A percentile compares a stretch with the other conserved stretches of the same genome.
These are phyloP conservation scores for Callipepla californica DNA, from an alignment of 2,113 vertebrate species.

Conservation along the genomic window DNA sequence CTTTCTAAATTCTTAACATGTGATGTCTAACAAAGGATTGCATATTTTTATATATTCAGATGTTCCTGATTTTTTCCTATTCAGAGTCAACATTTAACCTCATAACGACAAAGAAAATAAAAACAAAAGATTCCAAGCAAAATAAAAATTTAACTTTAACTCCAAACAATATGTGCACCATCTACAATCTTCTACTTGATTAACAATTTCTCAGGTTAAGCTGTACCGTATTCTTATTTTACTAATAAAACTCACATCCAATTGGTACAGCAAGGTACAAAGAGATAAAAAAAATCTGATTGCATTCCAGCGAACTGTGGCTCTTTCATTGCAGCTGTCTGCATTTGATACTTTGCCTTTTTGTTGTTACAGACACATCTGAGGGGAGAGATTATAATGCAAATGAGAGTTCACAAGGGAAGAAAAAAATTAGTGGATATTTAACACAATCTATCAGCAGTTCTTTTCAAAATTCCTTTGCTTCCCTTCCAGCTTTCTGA, in stretches of 20 bases:
- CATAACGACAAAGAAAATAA: neutral
- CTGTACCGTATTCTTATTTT: neutral
- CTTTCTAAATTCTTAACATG: neutral
- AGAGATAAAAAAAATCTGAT: neutral
- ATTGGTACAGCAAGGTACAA: accelerated
- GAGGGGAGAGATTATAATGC: neutral
- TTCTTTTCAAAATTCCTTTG: neutral
- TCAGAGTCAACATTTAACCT: neutral
- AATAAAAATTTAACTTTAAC: neutral
- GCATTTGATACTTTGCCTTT: neutral
- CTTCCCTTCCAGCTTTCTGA: neutral
- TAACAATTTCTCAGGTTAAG: neutral
- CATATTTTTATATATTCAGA: neutral
- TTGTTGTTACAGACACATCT: neutral
- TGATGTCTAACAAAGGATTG: neutral
- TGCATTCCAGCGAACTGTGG: neutral
- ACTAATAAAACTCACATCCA: neutral
- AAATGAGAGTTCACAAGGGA: neutral
- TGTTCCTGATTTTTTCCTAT: neutral
- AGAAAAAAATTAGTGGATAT: neutral
- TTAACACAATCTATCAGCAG: neutral
- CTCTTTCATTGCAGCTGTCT: neutral
- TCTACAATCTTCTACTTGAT: neutral
- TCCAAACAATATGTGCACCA: neutral
- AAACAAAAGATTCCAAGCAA: neutral